A percentile compares a stretch with the other conserved stretches of the same genome.
phyloP scores from a whole-genome alignment of 2,113 vertebrate genomes.

The Mastomys coucha region DNA sequence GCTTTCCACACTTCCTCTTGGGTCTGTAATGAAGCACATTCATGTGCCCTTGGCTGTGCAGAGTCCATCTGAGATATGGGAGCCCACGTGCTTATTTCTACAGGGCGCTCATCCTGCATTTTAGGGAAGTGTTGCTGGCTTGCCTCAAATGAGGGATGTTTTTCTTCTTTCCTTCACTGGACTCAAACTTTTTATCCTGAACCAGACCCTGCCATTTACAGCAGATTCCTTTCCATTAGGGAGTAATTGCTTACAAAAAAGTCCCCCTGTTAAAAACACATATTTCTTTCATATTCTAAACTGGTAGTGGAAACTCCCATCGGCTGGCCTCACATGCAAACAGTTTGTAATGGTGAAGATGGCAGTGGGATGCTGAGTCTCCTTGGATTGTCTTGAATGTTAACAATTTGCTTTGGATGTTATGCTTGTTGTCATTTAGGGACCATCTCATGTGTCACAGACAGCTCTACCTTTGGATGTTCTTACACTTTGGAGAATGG shows the following conservation, averaged over 20 bases:
- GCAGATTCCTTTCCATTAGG: constrained; percentile 10
- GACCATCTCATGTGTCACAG: neutral
- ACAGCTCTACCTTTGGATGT: constrained; percentile 18
- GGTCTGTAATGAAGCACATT: constrained; percentile 25
- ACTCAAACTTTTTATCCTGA: constrained; percentile 42
- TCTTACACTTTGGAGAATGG: constrained; percentile 3
- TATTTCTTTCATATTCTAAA: constrained; percentile 44
- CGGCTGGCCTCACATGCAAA: constrained; percentile 48
- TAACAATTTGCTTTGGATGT: neutral
- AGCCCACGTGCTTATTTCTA: constrained; percentile 22
- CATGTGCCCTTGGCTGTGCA: neutral
- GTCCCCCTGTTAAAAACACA: constrained; percentile 51
- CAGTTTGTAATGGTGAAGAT: neutral
- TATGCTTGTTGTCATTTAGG: neutral
- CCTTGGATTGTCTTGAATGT: neutral
- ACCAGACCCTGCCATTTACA: neutral
- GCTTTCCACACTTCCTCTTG: constrained; percentile 76
- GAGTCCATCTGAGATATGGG: constrained; percentile 60
- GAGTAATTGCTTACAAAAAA: constrained; percentile 63
- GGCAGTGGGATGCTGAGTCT: neutral
- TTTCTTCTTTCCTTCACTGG: constrained; percentile 52
- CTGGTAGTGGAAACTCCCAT: constrained; percentile 12
- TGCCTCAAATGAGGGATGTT: neutral
- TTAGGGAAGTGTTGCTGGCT: constrained; percentile 73
- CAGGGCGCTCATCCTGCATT: constrained; percentile 73